Percentiles rank a stretch among this genome's conserved stretches.
phyloP scores from a whole-genome alignment of 2,113 vertebrate genomes.

The Danionella cerebrum region DNA sequence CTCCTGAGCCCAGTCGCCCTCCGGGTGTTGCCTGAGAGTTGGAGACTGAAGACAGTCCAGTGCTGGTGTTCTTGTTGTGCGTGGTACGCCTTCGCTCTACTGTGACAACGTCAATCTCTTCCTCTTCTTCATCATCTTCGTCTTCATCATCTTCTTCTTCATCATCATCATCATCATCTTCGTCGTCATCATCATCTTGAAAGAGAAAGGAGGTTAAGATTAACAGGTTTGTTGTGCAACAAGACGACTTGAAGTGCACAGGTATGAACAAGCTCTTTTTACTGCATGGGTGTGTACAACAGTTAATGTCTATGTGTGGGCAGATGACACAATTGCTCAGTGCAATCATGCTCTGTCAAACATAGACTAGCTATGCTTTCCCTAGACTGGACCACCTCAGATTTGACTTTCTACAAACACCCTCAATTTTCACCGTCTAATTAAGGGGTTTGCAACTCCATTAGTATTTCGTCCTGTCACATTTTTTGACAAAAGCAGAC shows the following conservation, averaged over 20 bases:
- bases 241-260: not conserved
- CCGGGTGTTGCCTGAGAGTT: slow-evolving; percentile 30
- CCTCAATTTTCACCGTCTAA: slow-evolving; percentile 6
- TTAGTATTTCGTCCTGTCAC: slow-evolving; percentile 14
- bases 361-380: slow-evolving; percentile 24
- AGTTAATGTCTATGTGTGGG: slow-evolving; percentile 33
- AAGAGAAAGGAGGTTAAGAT: slow-evolving; percentile 33
- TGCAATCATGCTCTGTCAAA: slow-evolving; percentile 54
- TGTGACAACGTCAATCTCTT: slow-evolving; percentile 93
- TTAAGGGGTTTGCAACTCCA: slow-evolving; percentile 34
- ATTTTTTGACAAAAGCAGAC: not conserved
- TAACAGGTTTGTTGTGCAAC: slow-evolving; percentile 30
- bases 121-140: slow-evolving; percentile 85
- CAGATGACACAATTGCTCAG: slow-evolving; percentile 47
- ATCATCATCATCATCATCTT: slow-evolving; percentile 56
- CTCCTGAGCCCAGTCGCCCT: slow-evolving; percentile 53
- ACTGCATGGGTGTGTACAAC: not conserved
- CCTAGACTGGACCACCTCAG: slow-evolving; percentile 34
- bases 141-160: slow-evolving; percentile 78
- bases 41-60: slow-evolving; percentile 55
- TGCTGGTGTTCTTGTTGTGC: slow-evolving; percentile 66
- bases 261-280: slow-evolving; percentile 4
- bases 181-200: slow-evolving; percentile 52
- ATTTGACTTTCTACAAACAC: not conserved
- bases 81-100: slow-evolving; percentile 83